Evolutionary conservation across 1,140 invertebrate genomes (phyloP), one percentile per base, ranked within the genome.

Genomic region (Triops cancriformis): DNA sequence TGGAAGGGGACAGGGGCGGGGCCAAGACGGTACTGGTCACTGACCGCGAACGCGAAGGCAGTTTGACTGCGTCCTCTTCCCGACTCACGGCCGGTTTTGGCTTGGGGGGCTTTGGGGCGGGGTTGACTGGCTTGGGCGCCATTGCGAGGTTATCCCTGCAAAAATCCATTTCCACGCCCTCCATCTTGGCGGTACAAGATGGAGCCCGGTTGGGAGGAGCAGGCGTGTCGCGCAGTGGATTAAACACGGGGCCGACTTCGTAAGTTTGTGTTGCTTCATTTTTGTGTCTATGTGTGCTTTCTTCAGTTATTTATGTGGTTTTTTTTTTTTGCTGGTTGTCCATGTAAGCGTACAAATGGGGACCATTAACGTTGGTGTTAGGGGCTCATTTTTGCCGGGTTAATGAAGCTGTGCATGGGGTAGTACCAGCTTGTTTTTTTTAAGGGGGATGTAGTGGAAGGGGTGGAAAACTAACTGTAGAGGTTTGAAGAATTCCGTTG

Each of bases 121-220:
- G 51, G 23, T 64, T 64, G 23, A 64, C 51, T 23, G 51, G 51
- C 51, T 64, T 64, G 51, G 51, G 51, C 6, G 80, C 89, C 90
- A 76, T 89, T 90, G 80, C 87, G 3, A 76, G 92, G 73, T 88
- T 94, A 80, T 92, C 92, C 75, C 87, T 96, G 76, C 94, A 95
- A 84, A 96, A 96, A 86, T 94, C 93, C 74, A 90, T 95, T 79
- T 96, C 94, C 12, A 95, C 94, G 28, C 94, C 94, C 27, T 95
- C 93, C 76, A 94, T 94, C 79, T 90, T 93, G 41, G 91, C 91
- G 76, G 89, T 89, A 73, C 86, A 89, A 79, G 89, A 86, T 79
- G 85, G 86, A 73, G 83, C 83, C 41, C 82, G 82, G 77, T 45
- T 76, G 5, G 12, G 31, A 31, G 42, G 37, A 14, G n/a, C 43